Conservation (phyloP, 2,888 invertebrate genomes). For the Bombylius discolor region DNA sequence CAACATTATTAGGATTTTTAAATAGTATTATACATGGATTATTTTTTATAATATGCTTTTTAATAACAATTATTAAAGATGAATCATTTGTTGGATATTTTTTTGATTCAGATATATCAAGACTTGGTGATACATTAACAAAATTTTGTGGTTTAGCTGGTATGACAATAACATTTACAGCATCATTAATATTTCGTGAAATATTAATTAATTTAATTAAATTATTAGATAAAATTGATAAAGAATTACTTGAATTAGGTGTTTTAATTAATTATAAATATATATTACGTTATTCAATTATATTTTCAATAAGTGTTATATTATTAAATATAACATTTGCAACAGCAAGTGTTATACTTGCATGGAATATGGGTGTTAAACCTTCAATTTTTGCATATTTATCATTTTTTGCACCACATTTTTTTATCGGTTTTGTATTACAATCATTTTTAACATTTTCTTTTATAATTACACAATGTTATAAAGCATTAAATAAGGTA, state of each 20-base stretch:
- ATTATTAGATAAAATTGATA: constrained; percentile 25
- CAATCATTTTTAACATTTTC: constrained; percentile 5
- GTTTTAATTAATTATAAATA: constrained; percentile 26
- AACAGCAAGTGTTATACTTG: constrained; percentile 16
- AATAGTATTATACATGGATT: neutral
- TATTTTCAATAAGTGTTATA: constrained; percentile 19
- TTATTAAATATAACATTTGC: constrained; percentile 22
- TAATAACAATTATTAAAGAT: constrained; percentile 22
- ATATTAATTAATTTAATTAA: constrained; percentile 24
- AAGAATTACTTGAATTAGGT: constrained; percentile 24
- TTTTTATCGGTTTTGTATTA: constrained; percentile 19
- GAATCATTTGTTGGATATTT: constrained; percentile 32
- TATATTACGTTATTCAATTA: constrained; percentile 23
- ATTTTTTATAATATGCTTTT: constrained; percentile 24
- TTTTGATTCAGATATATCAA: constrained; percentile 29
- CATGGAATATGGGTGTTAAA: constrained; percentile 8
- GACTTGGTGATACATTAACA: constrained; percentile 29
- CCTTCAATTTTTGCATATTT: constrained; percentile 15
- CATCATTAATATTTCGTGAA: constrained; percentile 24
- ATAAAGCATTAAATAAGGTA: constrained; percentile 25
- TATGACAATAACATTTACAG: constrained; percentile 26
- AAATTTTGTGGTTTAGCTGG: constrained; percentile 29
- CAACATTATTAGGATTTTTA: neutral
- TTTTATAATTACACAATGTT: constrained; percentile 20
- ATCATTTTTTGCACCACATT: constrained; percentile 24